Evolutionary conservation across 1,140 invertebrate species (phyloP), one percentile per base, ranked within the genome.

Genomic region (Pseudomyrmex concolor): DNA sequence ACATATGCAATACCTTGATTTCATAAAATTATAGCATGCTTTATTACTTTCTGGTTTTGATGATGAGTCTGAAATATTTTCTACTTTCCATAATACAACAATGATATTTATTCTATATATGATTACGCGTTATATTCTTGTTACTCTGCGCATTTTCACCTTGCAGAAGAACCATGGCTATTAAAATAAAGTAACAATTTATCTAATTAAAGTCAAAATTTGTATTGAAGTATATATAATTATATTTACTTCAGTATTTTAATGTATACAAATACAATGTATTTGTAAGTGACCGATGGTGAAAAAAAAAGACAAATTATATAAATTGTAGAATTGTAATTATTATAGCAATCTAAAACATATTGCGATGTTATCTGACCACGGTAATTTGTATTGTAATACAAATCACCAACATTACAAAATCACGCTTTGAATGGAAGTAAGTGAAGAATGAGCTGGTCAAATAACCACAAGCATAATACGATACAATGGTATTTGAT

Each of bases 121-220:
- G 12, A 81, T 43, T 45, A 85, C 43, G 60, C 62, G 5, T 34
- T 34, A 34, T 85, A 70, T 3, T 82, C 15, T 3, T 54, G 67
- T 74, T 55, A 71, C 12, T 66, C 22, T 59, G 63, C 15, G 7
- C 9, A 74, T 54, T 62, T 60, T 51, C 2, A 1, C 22, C n/a
- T 57, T 68, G 7, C 67, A 68, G 50, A 66, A 80, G 12, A 68
- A 62, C 80, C 59, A 84, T 54, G 48, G n/a, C 60, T 84, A 82
- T 57, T 85, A 62, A 89, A 88, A 81, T 55, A 72, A 88, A 83
- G 84, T 86, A 82, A 89, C 55, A 62, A 71, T 86, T 77, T 84
- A 86, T 81, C 87, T 90, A 90, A 72, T 90, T 90, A 89, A 90
- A 90, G 72, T 86, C 72, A 86, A 70, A 89, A 81, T 63, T 81